These are phyloP conservation scores for Acrossocheilus wenchowensis DNA, from an alignment of 2,797 vertebrate species.

Conservation along the genomic window DNA sequence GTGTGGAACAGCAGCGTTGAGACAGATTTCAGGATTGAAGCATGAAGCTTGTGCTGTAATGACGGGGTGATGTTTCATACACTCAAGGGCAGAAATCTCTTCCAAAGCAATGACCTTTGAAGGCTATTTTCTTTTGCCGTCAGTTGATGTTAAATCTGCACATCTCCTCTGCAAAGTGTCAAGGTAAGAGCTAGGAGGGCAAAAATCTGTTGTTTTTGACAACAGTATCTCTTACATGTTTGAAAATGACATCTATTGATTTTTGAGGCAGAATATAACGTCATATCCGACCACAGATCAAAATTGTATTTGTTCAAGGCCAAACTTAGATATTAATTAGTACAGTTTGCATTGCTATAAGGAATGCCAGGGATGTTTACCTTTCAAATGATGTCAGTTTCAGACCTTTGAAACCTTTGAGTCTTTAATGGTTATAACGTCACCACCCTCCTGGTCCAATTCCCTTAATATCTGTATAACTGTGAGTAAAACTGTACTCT, in stretches of 20 bases:
- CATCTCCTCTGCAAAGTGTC: background rate
- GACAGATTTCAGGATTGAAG: background rate
- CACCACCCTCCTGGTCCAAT: background rate
- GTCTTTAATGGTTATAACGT: background rate
- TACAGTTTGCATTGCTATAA: background rate
- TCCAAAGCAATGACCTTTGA: slow-evolving; percentile 13
- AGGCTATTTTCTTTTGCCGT: background rate
- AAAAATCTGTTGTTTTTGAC: slow-evolving; percentile 7
- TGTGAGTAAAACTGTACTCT: too few relatives aligned
- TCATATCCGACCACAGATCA: background rate
- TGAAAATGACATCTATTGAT: background rate
- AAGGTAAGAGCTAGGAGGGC: background rate
- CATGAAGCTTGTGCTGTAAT: background rate
- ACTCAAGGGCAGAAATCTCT: background rate
- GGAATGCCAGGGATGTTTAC: background rate
- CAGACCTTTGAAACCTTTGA: too few relatives aligned
- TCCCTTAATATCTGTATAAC: too few relatives aligned
- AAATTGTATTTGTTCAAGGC: background rate
- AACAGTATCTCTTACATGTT: background rate
- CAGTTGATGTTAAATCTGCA: slow-evolving; percentile 14
- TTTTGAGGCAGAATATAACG: background rate
- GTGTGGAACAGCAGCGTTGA: background rate
- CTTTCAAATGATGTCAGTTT: background rate
- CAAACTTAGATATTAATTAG: background rate
- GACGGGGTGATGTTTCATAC: background rate